phyloP scores from a whole-genome alignment of 2,113 vertebrate genomes.

The Indri indri region DNA sequence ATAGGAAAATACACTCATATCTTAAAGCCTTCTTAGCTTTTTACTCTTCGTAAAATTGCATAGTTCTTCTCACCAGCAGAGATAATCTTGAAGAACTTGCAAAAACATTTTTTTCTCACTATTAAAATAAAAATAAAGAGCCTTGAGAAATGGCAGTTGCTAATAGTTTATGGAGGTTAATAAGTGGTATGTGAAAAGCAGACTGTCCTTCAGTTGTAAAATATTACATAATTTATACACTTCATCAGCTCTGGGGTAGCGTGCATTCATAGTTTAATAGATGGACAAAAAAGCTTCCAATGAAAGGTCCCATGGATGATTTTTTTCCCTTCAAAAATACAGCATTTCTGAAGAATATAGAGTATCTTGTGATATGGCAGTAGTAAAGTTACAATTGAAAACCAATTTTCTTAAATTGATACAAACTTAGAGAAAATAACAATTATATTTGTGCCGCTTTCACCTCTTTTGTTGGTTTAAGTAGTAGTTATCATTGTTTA shows the following conservation, averaged over 20 bases:
- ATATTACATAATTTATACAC: neutral
- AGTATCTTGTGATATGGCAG: neutral
- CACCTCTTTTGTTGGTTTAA: neutral
- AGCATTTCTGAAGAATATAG: neutral
- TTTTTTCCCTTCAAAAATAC: neutral
- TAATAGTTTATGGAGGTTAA: neutral
- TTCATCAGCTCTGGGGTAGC: neutral
- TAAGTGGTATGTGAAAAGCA: neutral
- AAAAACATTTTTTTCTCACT: neutral
- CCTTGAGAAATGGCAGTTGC: neutral
- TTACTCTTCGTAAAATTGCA: neutral
- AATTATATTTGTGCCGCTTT: neutral
- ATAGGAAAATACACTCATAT: conserved; percentile 10
- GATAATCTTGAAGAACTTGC: conserved; percentile 1
- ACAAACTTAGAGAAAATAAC: neutral
- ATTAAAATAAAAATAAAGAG: conserved; percentile 11
- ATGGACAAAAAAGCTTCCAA: neutral
- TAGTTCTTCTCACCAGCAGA: neutral
- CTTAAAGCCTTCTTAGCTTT: neutral
- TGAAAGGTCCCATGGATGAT: neutral
- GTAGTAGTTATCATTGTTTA: neutral
- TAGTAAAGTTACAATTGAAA: conserved; percentile 18
- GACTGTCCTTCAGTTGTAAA: neutral
- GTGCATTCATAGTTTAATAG: neutral
- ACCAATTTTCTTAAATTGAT: neutral